Evolutionary conservation across 64 coral and sea anemone genomes (phyloP).

Genomic region (Stylophora pistillata): DNA sequence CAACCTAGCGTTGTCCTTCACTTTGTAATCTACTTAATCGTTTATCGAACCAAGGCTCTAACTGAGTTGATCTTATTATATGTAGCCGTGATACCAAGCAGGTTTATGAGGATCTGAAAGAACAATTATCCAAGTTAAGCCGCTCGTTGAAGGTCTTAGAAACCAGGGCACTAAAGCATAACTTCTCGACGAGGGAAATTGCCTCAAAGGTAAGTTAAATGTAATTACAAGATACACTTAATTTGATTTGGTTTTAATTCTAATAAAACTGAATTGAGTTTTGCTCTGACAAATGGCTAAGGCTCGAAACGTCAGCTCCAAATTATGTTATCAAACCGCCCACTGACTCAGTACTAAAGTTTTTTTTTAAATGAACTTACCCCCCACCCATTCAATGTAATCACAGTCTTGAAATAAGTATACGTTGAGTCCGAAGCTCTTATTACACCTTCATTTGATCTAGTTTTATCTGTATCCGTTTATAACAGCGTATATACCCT

Average conservation of each 20-base stretch:
- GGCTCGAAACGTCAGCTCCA: too few species aligned
- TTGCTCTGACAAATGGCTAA: not conserved
- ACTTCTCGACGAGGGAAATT: slow-evolving; percentile 26
- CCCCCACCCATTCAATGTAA: too few species aligned
- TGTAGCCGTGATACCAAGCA: not conserved
- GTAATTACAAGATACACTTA: not conserved
- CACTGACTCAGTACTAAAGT: too few species aligned
- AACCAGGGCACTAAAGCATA: slow-evolving; percentile 15
- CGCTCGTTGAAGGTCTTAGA: not conserved
- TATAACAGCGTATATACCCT: too few species aligned
- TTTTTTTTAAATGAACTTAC: too few species aligned
- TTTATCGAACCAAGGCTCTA: not conserved
- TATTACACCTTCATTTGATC: too few species aligned
- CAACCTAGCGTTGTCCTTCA: not conserved
- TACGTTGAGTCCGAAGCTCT: too few species aligned
- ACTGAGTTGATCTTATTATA: not conserved
- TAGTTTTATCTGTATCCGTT: too few species aligned
- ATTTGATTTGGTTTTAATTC: not conserved
- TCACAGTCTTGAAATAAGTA: too few species aligned
- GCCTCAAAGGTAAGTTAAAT: slow-evolving; percentile 2
- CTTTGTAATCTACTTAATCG: not conserved
- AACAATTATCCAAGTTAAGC: not conserved
- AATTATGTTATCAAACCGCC: too few species aligned
- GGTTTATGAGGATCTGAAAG: slow-evolving; percentile 14
- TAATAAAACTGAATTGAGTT: not conserved